Percentiles rank a stretch among this genome's conserved stretches.
Evolutionary conservation across 2,888 invertebrate species (phyloP).

Genomic region (Leucophora obtusa): DNA sequence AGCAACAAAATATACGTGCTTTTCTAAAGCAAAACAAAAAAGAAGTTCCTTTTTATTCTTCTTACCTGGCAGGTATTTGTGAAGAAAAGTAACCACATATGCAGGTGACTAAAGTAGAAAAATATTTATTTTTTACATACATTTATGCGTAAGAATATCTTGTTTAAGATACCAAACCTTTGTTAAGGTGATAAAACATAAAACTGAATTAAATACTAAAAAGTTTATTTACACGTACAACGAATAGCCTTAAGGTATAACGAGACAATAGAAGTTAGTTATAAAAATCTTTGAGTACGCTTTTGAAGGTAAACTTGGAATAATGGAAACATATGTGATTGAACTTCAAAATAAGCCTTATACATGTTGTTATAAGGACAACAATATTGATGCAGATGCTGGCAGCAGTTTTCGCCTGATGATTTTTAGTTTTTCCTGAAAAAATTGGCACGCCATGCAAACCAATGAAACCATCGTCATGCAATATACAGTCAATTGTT

Average conservation of each 20-base stretch:
- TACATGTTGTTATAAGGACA: background rate
- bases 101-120: background rate
- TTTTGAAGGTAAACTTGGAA: background rate
- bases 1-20: constrained; percentile 12
- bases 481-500: too few relatives aligned
- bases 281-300: background rate
- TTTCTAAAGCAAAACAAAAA: background rate
- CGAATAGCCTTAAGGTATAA: background rate
- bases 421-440: too few relatives aligned
- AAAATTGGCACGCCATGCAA: too few relatives aligned
- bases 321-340: background rate
- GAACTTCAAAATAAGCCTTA: background rate
- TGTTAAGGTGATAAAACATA: constrained; percentile 2
- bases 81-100: background rate
- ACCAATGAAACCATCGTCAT: too few relatives aligned
- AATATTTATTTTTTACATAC: background rate
- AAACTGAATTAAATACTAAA: background rate
- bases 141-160: background rate
- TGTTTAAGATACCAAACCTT: background rate
- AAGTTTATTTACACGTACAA: background rate
- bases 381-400: too few relatives aligned
- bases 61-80: background rate
- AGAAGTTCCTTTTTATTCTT: background rate
- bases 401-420: too few relatives aligned
- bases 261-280: background rate